Base-by-base conservation (phyloP, 2,888 invertebrate genomes). In the Aphodius granarius region DNA sequence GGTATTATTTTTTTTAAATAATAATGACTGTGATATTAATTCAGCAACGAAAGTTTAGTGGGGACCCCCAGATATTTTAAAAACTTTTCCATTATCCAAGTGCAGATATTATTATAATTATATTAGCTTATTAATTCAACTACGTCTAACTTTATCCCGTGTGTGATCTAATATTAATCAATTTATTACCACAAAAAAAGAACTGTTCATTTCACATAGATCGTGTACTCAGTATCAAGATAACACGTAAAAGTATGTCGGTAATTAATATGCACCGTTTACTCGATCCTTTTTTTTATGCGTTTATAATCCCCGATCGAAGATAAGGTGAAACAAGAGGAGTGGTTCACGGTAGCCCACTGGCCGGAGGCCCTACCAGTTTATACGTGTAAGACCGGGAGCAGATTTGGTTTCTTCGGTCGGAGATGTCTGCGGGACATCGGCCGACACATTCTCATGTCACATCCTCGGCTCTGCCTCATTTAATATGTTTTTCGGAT, bases 361-460 rank as follows among this genome's bases (percentile, higher is more conserved):
- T 72, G 21, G 64, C 73, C 72, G 70, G 75, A 73, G 73, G 76
- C 75, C 43, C 77, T 75, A 78, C 79, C 77, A 72, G 79, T 79
- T 78, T 78, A 74, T 73, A 77, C 77, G 78, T 78, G 82, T 82
- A 82, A 82, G 76, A 82, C 82, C 81, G 79, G 81, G 78, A 82
- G 82, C 80, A 79, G 81, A 81, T 82, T 80, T 78, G 80, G 80
- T 82, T 82, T 81, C 81, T 43, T 43, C 9, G 6, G 9, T 43
- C 43, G 43, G 43, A 43, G 43, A 43, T 19, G 68, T 68, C 2
- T 19, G 20, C n/a, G 21, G 68, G 68, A 68, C 43, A 68, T 21
- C 18, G 21, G 68, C 68, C 19, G 68, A 72, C 72, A 72, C 75
- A 72, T 75, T 73, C 72, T 72, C 75, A 19, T 75, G 75, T 75